These are phyloP conservation scores for Uromys caudimaculatus DNA, from an alignment of 2,797 vertebrate genomes.

Conservation along the genomic window DNA sequence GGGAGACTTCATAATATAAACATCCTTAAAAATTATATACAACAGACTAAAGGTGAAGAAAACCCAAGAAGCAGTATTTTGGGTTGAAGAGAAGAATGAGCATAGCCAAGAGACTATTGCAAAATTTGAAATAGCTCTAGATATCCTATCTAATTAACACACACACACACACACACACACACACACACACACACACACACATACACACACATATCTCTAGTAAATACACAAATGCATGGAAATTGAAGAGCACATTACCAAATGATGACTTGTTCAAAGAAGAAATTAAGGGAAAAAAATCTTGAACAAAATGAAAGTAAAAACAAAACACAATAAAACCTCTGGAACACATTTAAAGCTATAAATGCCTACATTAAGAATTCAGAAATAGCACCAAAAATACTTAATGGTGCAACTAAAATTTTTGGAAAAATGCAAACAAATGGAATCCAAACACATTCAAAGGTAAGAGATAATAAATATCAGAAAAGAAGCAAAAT, in stretches of 20 bases:
- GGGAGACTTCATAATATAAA: neutral
- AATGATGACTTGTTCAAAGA: neutral
- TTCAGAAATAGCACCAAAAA: neutral
- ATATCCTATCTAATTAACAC: neutral
- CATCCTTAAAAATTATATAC: neutral
- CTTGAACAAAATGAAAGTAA: neutral
- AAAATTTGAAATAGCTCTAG: neutral
- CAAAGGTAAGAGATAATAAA: neutral
- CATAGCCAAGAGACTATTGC: neutral
- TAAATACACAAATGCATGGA: neutral
- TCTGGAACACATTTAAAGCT: neutral
- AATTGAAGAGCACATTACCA: neutral
- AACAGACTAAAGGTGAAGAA: neutral
- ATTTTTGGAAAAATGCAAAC: neutral
- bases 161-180: neutral
- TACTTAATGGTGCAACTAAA: neutral
- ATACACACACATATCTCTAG: neutral
- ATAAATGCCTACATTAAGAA: neutral
- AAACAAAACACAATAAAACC: neutral
- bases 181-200: no score
- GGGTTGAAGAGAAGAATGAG: neutral
- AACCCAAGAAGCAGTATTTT: neutral
- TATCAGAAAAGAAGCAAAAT: neutral
- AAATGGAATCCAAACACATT: neutral
- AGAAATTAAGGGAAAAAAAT: neutral